These are phyloP conservation scores for Laodelphax striatellus DNA, from an alignment of 1,140 invertebrate species.

Conservation along the genomic window DNA sequence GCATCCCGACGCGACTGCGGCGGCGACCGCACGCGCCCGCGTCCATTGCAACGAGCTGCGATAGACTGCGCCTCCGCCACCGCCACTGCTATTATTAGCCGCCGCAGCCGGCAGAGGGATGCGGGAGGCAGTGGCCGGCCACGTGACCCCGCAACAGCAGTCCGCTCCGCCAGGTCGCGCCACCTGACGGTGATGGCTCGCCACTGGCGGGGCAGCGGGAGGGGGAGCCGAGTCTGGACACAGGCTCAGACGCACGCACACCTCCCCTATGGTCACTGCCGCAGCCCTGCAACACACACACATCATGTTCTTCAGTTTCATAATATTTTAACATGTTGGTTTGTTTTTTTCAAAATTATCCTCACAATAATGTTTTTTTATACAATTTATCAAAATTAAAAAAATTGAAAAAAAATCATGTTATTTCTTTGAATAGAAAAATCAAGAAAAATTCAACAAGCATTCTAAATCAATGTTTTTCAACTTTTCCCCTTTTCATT, in stretches of 20 bases:
- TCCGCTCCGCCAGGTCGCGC: slow-evolving; percentile 27
- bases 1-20: slow-evolving; percentile 14
- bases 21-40: slow-evolving; percentile 13
- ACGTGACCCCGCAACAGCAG: slow-evolving; percentile 33
- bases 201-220: not conserved
- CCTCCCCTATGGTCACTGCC: slow-evolving; percentile 15
- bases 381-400: too few species aligned
- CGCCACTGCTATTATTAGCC: slow-evolving; percentile 14
- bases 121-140: slow-evolving; percentile 26
- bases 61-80: slow-evolving; percentile 17
- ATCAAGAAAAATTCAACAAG: too few species aligned
- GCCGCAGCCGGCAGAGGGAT: slow-evolving; percentile 26
- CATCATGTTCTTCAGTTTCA: too few species aligned
- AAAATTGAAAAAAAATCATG: too few species aligned
- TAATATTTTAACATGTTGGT: too few species aligned
- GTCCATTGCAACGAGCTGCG: slow-evolving; percentile 18
- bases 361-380: too few species aligned
- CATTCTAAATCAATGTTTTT: too few species aligned
- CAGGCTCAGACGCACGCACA: slow-evolving; percentile 16
- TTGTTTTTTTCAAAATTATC: too few species aligned
- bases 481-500: too few species aligned
- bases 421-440: too few species aligned
- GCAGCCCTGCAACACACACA: not conserved
- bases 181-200: slow-evolving; percentile 1
- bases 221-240: not conserved